phyloP scores from a whole-genome alignment of 2,113 vertebrate species.

The Isurus oxyrinchus region DNA sequence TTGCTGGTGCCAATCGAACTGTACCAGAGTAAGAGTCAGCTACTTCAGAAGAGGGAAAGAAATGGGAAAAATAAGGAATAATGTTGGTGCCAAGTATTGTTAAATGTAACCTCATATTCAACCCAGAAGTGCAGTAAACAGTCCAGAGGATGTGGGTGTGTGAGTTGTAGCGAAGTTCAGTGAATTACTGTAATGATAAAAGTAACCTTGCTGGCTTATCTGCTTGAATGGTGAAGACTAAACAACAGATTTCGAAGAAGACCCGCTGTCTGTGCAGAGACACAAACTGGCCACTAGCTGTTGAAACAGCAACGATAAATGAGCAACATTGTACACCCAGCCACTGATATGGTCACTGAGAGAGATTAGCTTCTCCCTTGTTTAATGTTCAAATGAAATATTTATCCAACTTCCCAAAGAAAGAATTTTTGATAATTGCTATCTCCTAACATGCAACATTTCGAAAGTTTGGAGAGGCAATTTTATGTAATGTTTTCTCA shows the following conservation, averaged over 20 bases:
- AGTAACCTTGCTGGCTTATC: not conserved
- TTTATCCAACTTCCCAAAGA: constrained; percentile 13
- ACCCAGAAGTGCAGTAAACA: constrained; percentile 8
- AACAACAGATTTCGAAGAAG: constrained; percentile 27
- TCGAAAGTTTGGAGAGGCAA: not conserved
- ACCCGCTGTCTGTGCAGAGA: not conserved
- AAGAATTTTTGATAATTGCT: constrained; percentile 19
- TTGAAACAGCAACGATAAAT: constrained; percentile 1
- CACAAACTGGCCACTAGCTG: not conserved
- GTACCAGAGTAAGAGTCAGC: not conserved
- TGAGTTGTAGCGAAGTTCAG: not conserved
- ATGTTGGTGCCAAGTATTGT: not conserved
- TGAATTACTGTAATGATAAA: not conserved
- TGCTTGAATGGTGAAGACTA: constrained; percentile 3
- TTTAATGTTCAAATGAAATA: constrained; percentile 17
- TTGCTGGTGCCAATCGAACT: not conserved
- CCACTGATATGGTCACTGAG: not conserved
- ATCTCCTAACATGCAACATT: not conserved
- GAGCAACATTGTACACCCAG: not conserved
- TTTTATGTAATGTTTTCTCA: not conserved
- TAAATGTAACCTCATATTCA: not conserved
- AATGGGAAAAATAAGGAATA: constrained; percentile 12
- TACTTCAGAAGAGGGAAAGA: not conserved
- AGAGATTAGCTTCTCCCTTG: constrained; percentile 2
- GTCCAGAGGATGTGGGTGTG: not conserved